phyloP scores from a whole-genome alignment of 1,140 invertebrate species.

The Drosophila oshimai region DNA sequence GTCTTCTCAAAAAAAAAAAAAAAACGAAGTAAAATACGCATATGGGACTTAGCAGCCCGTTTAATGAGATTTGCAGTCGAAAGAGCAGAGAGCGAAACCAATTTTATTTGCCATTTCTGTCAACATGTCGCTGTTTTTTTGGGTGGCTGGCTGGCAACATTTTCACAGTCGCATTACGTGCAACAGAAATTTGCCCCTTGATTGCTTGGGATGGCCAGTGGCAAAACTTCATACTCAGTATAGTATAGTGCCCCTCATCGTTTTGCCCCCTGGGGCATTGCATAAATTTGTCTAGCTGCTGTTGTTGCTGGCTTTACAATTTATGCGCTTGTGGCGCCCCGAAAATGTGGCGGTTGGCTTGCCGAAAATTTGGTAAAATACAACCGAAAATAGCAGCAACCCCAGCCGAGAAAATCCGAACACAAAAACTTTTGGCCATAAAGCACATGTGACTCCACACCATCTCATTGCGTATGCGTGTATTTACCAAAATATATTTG shows the following conservation, averaged over 20 bases:
- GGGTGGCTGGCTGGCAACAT: slow-evolving; percentile 42
- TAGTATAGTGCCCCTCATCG: not conserved
- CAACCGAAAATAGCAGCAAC: slow-evolving; percentile 36
- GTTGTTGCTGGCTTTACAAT: slow-evolving; percentile 65
- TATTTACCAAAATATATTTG: slow-evolving; percentile 40
- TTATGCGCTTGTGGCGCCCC: slow-evolving; percentile 62
- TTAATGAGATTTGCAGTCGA: slow-evolving; percentile 66
- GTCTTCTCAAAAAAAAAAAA: slow-evolving; percentile 20
- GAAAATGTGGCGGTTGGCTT: slow-evolving; percentile 62
- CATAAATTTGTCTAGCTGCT: slow-evolving; percentile 72
- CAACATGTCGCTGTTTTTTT: slow-evolving; percentile 37
- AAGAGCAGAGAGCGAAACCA: slow-evolving; percentile 50
- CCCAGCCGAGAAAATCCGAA: slow-evolving; percentile 7
- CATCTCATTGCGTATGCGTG: slow-evolving; percentile 2
- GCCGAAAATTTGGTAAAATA: slow-evolving; percentile 80
- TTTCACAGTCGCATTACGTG: slow-evolving; percentile 64
- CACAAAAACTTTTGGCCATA: slow-evolving; percentile 65
- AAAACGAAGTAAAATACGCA: slow-evolving; percentile 15
- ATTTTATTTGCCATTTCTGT: slow-evolving; percentile 47
- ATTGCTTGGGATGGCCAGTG: slow-evolving; percentile 27
- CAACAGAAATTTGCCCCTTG: slow-evolving; percentile 64
- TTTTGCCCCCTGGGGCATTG: slow-evolving; percentile 22
- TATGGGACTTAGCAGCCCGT: slow-evolving; percentile 42
- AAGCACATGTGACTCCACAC: slow-evolving; percentile 68
- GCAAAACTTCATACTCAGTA: not conserved